A percentile compares a stretch with the other conserved stretches of the same genome.
These are phyloP conservation scores for Entomyzon cyanotis DNA, from an alignment of 2,113 vertebrate genomes.

Conservation along the genomic window DNA sequence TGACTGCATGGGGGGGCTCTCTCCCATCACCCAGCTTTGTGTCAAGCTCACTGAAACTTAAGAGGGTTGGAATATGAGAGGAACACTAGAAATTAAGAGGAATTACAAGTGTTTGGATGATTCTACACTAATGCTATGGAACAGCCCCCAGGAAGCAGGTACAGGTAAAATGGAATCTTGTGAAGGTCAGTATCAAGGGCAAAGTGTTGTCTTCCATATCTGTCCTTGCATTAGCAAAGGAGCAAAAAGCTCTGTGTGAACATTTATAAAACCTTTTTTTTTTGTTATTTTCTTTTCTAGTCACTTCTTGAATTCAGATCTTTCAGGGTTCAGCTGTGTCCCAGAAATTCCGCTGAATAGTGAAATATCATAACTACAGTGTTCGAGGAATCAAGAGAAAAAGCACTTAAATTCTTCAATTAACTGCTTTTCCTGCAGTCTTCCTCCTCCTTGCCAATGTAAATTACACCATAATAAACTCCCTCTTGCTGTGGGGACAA, in stretches of 20 bases:
- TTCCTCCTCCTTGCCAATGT: not conserved
- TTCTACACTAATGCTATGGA: not conserved
- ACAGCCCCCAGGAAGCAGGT: not conserved
- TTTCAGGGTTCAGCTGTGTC: not conserved
- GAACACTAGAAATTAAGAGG: not conserved
- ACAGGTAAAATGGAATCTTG: not conserved
- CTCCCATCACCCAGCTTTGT: not conserved
- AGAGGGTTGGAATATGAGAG: not conserved
- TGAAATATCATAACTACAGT: not conserved
- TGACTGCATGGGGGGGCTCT: not conserved
- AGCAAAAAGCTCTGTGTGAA: not conserved
- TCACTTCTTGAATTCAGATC: not conserved
- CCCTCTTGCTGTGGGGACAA: not conserved
- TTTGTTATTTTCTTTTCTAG: not conserved
- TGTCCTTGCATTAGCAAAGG: not conserved
- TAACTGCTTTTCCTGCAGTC: not conserved
- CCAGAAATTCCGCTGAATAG: not conserved
- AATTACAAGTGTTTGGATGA: not conserved
- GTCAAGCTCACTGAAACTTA: not conserved
- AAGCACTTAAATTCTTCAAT: not conserved
- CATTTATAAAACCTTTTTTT: not conserved
- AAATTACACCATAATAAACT: not conserved
- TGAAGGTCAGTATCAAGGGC: not conserved
- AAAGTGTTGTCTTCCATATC: not conserved
- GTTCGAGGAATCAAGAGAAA: not conserved